Evolutionary conservation across 2,888 invertebrate genomes (phyloP).

Genomic region (Cepaea hortensis): DNA sequence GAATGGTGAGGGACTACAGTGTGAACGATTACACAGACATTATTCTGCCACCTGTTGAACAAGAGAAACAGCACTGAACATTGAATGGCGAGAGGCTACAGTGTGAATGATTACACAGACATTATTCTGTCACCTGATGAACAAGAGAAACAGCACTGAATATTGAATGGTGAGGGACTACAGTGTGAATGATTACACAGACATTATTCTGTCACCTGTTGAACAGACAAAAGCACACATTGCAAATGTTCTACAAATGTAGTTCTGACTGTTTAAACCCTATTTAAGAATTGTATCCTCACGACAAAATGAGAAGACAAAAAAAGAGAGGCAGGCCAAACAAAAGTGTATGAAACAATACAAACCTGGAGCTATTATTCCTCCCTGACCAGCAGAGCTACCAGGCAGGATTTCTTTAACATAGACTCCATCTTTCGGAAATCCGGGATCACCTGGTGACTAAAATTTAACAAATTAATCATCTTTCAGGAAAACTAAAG

Average conservation of each 20-base stretch:
- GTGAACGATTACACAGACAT: too few species aligned
- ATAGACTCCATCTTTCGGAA: constrained; percentile 82
- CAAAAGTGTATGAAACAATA: not conserved
- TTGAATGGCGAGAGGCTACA: too few species aligned
- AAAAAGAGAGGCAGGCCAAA: not conserved
- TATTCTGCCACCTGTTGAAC: too few species aligned
- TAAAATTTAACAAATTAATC: not conserved
- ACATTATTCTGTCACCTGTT: too few species aligned
- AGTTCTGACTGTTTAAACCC: not conserved
- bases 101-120: too few species aligned
- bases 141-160: too few species aligned
- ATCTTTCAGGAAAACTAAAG: too few species aligned
- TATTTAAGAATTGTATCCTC: not conserved
- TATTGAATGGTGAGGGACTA: too few species aligned
- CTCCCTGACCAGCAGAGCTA: constrained; percentile 85
- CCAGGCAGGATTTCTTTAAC: constrained; percentile 87
- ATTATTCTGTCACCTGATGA: too few species aligned
- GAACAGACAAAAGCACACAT: not conserved
- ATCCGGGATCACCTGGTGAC: constrained; percentile 14
- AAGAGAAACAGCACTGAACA: too few species aligned
- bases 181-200: too few species aligned
- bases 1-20: too few species aligned
- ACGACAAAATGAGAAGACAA: not conserved
- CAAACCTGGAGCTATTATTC: constrained; percentile 79
- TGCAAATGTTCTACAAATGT: not conserved